Percentiles rank a stretch among this genome's conserved stretches.
Evolutionary conservation across 1,140 invertebrate genomes (phyloP).

Genomic region (Drosophila auraria): DNA sequence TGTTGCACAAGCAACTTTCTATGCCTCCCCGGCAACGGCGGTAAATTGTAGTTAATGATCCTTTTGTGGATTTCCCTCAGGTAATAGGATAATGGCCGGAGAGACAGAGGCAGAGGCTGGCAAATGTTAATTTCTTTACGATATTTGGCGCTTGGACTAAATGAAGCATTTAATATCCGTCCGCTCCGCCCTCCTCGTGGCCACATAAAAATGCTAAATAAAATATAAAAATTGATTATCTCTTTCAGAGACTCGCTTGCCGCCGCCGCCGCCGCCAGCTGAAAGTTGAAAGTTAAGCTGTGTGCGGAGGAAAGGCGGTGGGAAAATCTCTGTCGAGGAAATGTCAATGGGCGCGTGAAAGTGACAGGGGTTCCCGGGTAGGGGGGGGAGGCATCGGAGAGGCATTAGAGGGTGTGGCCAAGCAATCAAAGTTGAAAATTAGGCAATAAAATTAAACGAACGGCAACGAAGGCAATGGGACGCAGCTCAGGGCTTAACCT

Average conservation of each 20-base stretch:
- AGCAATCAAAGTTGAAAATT: conserved; percentile 82
- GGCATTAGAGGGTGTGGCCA: conserved; percentile 39
- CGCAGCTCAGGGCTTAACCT: conserved; percentile 42
- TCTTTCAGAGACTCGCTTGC: background rate
- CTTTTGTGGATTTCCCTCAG: conserved; percentile 44
- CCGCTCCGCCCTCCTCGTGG: conserved; percentile 10
- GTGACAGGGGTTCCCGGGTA: conserved; percentile 22
- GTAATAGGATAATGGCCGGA: conserved; percentile 35
- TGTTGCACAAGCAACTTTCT: conserved; percentile 30
- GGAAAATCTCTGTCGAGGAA: conserved; percentile 49
- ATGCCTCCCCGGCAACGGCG: conserved; percentile 12
- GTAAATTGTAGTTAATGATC: conserved; percentile 50
- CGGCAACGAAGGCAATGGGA: conserved; percentile 60
- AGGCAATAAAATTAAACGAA: conserved; percentile 82
- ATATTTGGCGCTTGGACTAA: conserved; percentile 40
- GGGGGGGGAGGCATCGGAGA: background rate
- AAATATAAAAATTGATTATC: conserved; percentile 80
- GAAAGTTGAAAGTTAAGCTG: conserved; percentile 62
- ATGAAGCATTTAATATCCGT: conserved; percentile 54
- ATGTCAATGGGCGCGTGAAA: conserved; percentile 80
- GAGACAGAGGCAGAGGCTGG: too few species aligned
- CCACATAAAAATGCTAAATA: conserved; percentile 64
- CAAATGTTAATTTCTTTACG: conserved; percentile 58
- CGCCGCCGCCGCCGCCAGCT: conserved; percentile 9
- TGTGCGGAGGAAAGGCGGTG: conserved; percentile 2